Evolutionary conservation across 2,888 invertebrate genomes (phyloP).

Genomic region (Orthosia incerta): DNA sequence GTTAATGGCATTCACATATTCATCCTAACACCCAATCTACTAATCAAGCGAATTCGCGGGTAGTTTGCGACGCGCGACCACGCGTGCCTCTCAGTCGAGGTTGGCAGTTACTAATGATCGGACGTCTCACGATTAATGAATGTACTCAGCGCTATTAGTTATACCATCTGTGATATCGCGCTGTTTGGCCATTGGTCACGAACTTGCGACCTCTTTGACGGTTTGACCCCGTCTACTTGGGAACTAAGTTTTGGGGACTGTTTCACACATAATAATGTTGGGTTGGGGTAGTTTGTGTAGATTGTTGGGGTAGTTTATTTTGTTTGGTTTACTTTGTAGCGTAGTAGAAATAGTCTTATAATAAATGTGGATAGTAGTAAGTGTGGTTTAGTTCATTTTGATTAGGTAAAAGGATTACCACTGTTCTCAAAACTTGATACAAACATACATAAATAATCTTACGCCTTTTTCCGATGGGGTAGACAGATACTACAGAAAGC

Average conservation of each 20-base stretch:
- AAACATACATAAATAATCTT: too few species aligned
- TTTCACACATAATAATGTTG: slow-evolving; percentile 17
- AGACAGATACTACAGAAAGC: too few species aligned
- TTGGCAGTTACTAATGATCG: slow-evolving; percentile 67
- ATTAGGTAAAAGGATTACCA: too few species aligned
- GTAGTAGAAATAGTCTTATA: not conserved
- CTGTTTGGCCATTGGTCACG: slow-evolving; percentile 49
- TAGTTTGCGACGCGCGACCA: slow-evolving; percentile 34
- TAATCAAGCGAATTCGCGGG: slow-evolving; percentile 35
- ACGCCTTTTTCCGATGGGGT: too few species aligned
- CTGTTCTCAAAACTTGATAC: too few species aligned
- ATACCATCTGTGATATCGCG: slow-evolving; percentile 54
- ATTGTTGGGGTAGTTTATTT: not conserved
- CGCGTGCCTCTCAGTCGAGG: slow-evolving; percentile 46
- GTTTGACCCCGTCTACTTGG: slow-evolving; percentile 40
- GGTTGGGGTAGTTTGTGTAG: not conserved
- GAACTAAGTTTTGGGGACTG: slow-evolving; percentile 42
- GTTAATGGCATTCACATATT: slow-evolving; percentile 25
- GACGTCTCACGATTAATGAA: slow-evolving; percentile 62
- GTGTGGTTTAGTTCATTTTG: too few species aligned
- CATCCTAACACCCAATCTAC: slow-evolving; percentile 3
- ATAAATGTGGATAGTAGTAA: too few species aligned
- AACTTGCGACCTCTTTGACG: slow-evolving; percentile 49
- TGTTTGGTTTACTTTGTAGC: not conserved
- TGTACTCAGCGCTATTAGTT: slow-evolving; percentile 51